Evolutionary conservation across 1,140 invertebrate genomes (phyloP), one percentile per base, ranked within the genome.

Genomic region (Atta texana): DNA sequence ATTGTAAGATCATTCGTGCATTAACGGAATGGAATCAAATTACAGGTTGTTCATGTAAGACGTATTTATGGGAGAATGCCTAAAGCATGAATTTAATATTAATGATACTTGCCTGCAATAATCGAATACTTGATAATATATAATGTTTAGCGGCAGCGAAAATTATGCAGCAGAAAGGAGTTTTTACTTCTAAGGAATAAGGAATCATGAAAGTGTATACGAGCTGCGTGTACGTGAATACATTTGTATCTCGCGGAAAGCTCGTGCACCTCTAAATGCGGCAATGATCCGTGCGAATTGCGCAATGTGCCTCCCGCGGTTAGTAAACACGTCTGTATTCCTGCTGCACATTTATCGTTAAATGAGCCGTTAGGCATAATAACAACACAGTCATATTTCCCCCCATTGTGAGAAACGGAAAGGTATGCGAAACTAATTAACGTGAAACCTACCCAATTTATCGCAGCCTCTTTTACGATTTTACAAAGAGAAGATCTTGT

Each of bases 21-120:
- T 82, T 82, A 82, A 39, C 24, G 68, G 55, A 82, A 82, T 82
- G 69, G 16, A 74, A 31, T 82, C 28, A 82, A 82, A 82, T 82
- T 82, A 74, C 39, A 53, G 49, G 53, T 74, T 74, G 80, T 74
- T 51, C n/a, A 24, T 39, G 53, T 74, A 61, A 82, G 24, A 39
- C 39, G 39, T 49, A 82, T 16, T 82, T 51, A 63, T 18, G 24
- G 57, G 39, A 61, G n/a, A 74, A 74, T 59, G 44, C 34, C 24
- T 12, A 18, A 82, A 55, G 68, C 80, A 61, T 74, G 68, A 74
- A 34, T 74, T 82, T 28, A 82, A 8, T 74, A 82, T 82, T 82
- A 82, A 82, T 74, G 66, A 49, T 81, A 49, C 39, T 24, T 61
- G 24, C 18, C 24, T 59, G 53, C 80, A 31, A 74, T 82, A 82